Percentiles rank a stretch among this genome's conserved stretches.
phyloP scores from a whole-genome alignment of 1,140 invertebrate genomes.

The Drosophila arizonae region DNA sequence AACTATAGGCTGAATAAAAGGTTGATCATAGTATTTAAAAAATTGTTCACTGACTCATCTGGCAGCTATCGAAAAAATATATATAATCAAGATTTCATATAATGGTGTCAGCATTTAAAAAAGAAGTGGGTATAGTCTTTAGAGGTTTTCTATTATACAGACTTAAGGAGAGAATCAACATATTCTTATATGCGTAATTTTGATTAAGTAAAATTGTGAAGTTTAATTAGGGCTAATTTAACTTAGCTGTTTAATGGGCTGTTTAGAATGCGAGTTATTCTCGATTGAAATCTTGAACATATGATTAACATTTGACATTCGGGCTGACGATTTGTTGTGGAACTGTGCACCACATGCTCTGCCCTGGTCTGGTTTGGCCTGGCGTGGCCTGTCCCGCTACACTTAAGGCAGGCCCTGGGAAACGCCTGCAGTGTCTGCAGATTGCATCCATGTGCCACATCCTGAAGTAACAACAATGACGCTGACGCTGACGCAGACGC shows the following conservation, averaged over 20 bases:
- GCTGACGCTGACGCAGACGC: slow-evolving; percentile 24
- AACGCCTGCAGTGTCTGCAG: slow-evolving; percentile 71
- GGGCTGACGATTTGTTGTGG: slow-evolving; percentile 28
- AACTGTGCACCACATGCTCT: slow-evolving; percentile 36
- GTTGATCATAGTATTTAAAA: too few species aligned
- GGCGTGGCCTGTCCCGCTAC: slow-evolving; percentile 37
- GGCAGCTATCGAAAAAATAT: not conserved
- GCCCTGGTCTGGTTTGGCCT: not conserved
- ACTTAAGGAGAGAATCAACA: not conserved
- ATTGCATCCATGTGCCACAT: slow-evolving; percentile 75
- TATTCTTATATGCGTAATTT: too few species aligned
- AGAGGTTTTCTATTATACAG: not conserved
- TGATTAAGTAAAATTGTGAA: too few species aligned
- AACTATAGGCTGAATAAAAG: not conserved
- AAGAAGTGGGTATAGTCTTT: not conserved
- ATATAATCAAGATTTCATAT: not conserved
- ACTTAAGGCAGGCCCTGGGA: slow-evolving; percentile 68
- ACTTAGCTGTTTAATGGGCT: not conserved
- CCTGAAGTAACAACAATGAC: slow-evolving; percentile 22
- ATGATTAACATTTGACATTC: slow-evolving; percentile 51
- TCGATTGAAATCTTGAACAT: slow-evolving; percentile 18
- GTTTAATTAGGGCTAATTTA: not conserved
- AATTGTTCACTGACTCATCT: too few species aligned
- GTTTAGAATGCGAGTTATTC: not conserved
- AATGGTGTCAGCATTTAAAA: too few species aligned